These are phyloP conservation scores for Acronicta leporina DNA, from an alignment of 2,888 invertebrate species.

Conservation along the genomic window DNA sequence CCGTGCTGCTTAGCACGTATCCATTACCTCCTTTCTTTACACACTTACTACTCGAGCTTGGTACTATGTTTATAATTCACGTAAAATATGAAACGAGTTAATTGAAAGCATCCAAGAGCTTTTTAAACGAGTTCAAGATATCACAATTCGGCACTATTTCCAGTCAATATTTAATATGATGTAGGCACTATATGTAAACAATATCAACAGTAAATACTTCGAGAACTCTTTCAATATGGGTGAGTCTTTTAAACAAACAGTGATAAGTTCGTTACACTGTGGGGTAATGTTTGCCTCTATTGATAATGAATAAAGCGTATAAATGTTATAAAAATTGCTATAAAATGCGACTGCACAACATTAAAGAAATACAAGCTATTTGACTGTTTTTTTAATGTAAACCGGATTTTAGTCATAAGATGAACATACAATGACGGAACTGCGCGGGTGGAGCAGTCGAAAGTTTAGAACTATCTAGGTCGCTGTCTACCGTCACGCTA, in stretches of 20 bases:
- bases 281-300: constrained; percentile 28
- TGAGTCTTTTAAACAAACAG: constrained; percentile 20
- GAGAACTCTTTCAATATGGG: constrained; percentile 27
- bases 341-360: background rate
- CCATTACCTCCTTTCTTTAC: constrained; percentile 80
- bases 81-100: constrained; percentile 35
- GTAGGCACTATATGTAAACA: constrained; percentile 4
- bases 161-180: constrained; percentile 7
- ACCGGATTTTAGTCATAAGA: constrained; percentile 80
- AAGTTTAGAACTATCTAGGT: constrained; percentile 85
- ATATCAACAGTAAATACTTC: constrained; percentile 21
- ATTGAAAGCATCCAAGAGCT: constrained; percentile 8
- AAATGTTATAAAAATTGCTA: background rate
- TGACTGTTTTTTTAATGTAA: constrained; percentile 67
- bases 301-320: constrained; percentile 6
- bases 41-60: constrained; percentile 70
- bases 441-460: constrained; percentile 69
- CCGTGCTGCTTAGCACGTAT: constrained; percentile 80
- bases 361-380: constrained; percentile 18
- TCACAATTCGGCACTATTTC: background rate
- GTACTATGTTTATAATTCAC: constrained; percentile 55
- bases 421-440: constrained; percentile 62
- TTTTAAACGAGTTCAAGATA: background rate
- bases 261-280: constrained; percentile 27
- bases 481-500: constrained; percentile 79